Conservation (phyloP, 2,888 invertebrate genomes). For the Eupithecia dodoneata region DNA sequence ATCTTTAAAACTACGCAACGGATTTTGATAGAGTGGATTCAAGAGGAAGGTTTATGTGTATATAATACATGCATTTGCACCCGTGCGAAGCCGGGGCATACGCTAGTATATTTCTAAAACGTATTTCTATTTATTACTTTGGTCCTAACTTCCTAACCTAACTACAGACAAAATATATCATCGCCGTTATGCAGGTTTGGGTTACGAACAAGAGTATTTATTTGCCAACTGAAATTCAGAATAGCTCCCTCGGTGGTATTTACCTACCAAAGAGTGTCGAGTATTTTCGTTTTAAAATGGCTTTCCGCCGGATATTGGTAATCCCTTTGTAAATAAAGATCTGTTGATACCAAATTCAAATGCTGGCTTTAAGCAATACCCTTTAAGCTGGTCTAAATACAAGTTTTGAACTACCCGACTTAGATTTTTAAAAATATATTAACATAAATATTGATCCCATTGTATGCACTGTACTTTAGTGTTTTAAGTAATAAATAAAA, state of each 20-base stretch:
- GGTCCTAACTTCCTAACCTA: background rate
- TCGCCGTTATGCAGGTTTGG: background rate
- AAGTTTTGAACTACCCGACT: background rate
- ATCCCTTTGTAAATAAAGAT: background rate
- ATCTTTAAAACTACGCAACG: too few species aligned
- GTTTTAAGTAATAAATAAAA: too few species aligned
- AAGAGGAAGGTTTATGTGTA: too few species aligned
- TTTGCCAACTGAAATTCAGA: constrained; percentile 1
- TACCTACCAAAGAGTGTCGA: background rate
- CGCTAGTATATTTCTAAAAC: background rate
- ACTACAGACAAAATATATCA: background rate
- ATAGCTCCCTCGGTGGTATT: constrained; percentile 1
- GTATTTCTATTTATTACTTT: background rate
- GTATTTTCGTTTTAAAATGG: background rate
- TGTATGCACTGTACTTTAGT: too few species aligned
- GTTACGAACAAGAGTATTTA: background rate
- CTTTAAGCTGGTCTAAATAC: background rate
- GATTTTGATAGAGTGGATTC: too few species aligned
- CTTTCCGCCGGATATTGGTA: background rate
- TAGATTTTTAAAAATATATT: too few species aligned
- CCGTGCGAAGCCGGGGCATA: too few species aligned
- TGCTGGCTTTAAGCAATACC: too few species aligned
- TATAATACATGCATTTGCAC: too few species aligned
- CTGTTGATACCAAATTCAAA: background rate
- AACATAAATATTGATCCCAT: too few species aligned